Evolutionary conservation across 2,797 vertebrate genomes (phyloP), one percentile per base, ranked within the genome.

Genomic region (Lepus townsendii): DNA sequence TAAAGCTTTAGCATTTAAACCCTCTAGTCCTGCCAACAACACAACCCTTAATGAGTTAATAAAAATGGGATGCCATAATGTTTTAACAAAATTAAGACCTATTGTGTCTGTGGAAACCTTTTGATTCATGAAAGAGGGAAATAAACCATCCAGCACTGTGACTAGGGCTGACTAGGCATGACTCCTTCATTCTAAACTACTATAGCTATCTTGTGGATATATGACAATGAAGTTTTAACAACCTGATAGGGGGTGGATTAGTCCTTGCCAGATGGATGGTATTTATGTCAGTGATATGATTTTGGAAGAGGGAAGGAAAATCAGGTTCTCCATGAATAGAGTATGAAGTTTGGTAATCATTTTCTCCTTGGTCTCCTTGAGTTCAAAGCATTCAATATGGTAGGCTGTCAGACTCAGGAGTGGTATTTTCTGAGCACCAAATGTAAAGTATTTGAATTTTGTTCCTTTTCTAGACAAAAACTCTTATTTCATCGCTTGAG

Each of bases 51-150:
- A 7, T 88, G 30, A 24, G 8, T 73, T 11, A 69, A 32, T 71
- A 32, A 73, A 22, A 8, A 7, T 19, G 71, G 60, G 8, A 83
- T 1, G 7, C 13, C 32, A 16, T 54, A 24, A 35, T 38, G 52
- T 94, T 83, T 89, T 86, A 88, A 35, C 54, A 30, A 78, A 71
- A 32, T 91, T 68, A 90, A 85, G 47, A 62, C 60, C 32, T 27
- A 26, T 7, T 1, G 0, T 90, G 19, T 78, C 60, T 54, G 7
- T 35, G 60, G 47, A 65, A 66, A 6, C 3, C 19, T 13, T 50
- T 47, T 30, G 9, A 71, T 79, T 73, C 7, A 14, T 10, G 24
- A n/a, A 32, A 7, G 17, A 1, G 1, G 5, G 16, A 72, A 47
- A 68, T 7, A 82, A 32, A 75, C 6, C 4, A 62, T 47, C 78